phyloP scores from a whole-genome alignment of 2,113 vertebrate genomes.

The Hucho hucho region DNA sequence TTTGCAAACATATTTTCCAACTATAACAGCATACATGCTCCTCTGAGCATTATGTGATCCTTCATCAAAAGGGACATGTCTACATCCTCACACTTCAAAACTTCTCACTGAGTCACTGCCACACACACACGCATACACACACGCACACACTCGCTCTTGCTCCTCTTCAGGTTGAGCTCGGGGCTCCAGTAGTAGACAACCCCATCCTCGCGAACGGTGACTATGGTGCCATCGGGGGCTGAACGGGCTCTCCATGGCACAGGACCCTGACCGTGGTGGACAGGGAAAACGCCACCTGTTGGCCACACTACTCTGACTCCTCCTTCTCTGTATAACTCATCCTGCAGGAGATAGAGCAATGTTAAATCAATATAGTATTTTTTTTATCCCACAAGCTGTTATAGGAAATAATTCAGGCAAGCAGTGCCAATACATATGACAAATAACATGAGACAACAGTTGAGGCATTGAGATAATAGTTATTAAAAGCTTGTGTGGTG shows the following conservation, averaged over 20 bases:
- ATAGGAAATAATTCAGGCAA: neutral
- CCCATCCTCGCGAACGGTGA: conserved; percentile 77
- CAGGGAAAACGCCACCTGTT: conserved; percentile 69
- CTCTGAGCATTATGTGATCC: too few relatives aligned
- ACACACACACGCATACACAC: neutral
- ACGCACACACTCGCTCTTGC: conserved; percentile 80
- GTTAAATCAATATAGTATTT: neutral
- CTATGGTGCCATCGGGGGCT: conserved; percentile 66
- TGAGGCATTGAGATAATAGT: too few relatives aligned
- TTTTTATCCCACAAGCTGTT: neutral
- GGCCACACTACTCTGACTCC: conserved; percentile 46
- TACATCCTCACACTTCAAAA: too few relatives aligned
- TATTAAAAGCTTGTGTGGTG: too few relatives aligned
- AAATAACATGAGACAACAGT: too few relatives aligned
- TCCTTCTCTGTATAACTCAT: conserved; percentile 72
- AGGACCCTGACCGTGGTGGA: conserved; percentile 61
- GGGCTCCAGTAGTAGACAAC: conserved; percentile 78
- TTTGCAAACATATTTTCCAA: too few relatives aligned
- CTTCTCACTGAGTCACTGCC: neutral
- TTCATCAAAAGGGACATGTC: too few relatives aligned
- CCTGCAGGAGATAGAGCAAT: conserved; percentile 52
- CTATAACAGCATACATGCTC: too few relatives aligned
- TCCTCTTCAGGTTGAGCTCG: conserved; percentile 76
- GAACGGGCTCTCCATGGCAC: conserved; percentile 59
- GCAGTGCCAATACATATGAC: too few relatives aligned